These are phyloP conservation scores for Clivina fossor DNA, from an alignment of 2,888 invertebrate species.

Conservation along the genomic window DNA sequence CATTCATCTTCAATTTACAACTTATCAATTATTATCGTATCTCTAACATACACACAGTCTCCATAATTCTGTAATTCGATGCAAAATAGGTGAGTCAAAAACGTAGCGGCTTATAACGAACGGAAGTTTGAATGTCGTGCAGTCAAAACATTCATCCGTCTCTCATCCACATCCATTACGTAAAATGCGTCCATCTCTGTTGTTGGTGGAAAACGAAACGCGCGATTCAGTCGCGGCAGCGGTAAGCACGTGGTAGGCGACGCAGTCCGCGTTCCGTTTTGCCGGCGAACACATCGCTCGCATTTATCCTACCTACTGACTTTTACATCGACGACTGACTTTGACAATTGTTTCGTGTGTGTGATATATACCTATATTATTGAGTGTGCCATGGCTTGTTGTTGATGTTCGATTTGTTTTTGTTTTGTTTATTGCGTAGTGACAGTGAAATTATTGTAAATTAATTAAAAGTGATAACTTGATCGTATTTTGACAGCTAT, in stretches of 20 bases:
- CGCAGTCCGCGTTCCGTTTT: constrained; percentile 10
- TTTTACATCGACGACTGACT: no score
- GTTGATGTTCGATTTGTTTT: not conserved
- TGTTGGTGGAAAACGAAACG: not conserved
- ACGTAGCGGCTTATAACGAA: not conserved
- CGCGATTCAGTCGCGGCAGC: no score
- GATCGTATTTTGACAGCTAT: not conserved
- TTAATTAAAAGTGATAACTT: not conserved
- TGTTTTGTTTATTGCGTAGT: constrained; percentile 1
- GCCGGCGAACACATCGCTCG: constrained; percentile 13
- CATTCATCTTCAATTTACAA: no score
- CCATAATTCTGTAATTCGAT: not conserved
- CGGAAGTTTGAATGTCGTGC: not conserved
- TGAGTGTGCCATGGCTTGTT: not conserved
- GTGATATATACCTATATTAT: not conserved
- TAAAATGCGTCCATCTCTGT: not conserved
- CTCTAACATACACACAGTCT: no score
- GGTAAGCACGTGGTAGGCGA: no score
- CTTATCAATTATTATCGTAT: no score
- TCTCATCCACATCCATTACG: not conserved
- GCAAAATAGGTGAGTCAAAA: not conserved
- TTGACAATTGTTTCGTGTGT: no score
- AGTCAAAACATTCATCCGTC: constrained; percentile 1
- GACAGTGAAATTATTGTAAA: constrained; percentile 3
- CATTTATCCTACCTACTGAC: no score